phyloP scores from a whole-genome alignment of 2,113 vertebrate genomes.

The Rhabdomys dilectus region DNA sequence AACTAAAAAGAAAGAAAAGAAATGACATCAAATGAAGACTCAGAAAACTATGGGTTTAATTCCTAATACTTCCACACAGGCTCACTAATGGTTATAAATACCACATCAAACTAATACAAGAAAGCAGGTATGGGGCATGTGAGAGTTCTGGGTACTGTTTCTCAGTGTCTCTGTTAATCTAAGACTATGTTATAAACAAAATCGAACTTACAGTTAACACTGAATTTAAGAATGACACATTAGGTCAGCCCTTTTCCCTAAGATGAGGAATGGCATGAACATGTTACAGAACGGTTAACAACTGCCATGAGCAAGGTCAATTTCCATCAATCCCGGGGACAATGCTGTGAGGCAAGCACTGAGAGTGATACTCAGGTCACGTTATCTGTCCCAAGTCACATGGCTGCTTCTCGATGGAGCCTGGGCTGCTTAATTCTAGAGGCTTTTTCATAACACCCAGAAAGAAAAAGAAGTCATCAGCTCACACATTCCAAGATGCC shows the following conservation, averaged over 20 bases:
- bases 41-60: neutral
- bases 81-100: neutral
- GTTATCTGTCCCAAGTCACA: neutral
- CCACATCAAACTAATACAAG: neutral
- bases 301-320: neutral
- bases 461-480: neutral
- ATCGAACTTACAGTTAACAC: neutral
- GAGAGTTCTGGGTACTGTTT: neutral
- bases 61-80: neutral
- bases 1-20: too few relatives aligned
- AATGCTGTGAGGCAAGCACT: neutral
- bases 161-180: neutral
- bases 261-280: neutral
- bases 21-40: neutral
- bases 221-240: neutral
- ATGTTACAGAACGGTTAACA: neutral
- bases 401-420: neutral
- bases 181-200: neutral
- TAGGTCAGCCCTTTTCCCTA: neutral
- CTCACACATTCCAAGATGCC: neutral
- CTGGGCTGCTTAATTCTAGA: neutral
- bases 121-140: neutral
- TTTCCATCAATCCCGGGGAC: neutral
- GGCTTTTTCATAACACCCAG: neutral
- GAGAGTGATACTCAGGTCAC: neutral